These are phyloP conservation scores for Platyscapa corneri DNA, from an alignment of 1,140 invertebrate species.

Conservation along the genomic window DNA sequence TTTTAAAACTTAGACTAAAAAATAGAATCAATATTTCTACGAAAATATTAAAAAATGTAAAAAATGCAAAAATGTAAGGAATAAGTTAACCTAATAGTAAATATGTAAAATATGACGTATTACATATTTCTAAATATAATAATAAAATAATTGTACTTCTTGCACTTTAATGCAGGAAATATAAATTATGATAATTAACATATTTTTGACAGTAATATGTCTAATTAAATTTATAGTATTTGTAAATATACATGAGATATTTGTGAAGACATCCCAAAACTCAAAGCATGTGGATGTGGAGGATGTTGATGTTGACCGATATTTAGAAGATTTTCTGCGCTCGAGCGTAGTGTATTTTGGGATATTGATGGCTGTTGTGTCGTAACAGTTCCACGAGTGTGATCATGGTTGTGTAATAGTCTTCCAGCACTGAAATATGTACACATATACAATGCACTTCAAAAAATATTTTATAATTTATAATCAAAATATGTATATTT, in stretches of 20 bases:
- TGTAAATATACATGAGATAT: slow-evolving; percentile 64
- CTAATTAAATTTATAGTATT: too few relatives aligned
- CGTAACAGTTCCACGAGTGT: slow-evolving; percentile 79
- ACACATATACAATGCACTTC: not conserved
- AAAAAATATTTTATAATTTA: too few relatives aligned
- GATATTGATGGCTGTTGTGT: slow-evolving; percentile 69
- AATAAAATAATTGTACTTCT: too few relatives aligned
- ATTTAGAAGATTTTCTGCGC: slow-evolving; percentile 70
- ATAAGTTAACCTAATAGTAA: too few relatives aligned
- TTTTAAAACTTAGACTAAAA: too few relatives aligned
- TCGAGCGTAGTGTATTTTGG: slow-evolving; percentile 69
- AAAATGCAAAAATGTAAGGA: too few relatives aligned
- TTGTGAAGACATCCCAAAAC: slow-evolving; percentile 68
- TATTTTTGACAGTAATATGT: not conserved
- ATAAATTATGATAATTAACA: not conserved
- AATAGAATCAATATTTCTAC: too few relatives aligned
- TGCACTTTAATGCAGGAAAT: too few relatives aligned
- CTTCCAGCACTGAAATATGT: slow-evolving; percentile 65
- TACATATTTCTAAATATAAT: too few relatives aligned
- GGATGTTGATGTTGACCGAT: slow-evolving; percentile 68
- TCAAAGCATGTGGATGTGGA: slow-evolving; percentile 70
- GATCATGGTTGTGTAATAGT: slow-evolving; percentile 92
- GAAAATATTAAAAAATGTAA: too few relatives aligned
- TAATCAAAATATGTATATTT: too few relatives aligned
- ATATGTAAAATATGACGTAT: too few relatives aligned